Percentiles rank a stretch among this genome's conserved stretches.
These are phyloP conservation scores for Euphonia xanthogaster DNA, from an alignment of 2,797 vertebrate species.

Conservation along the genomic window DNA sequence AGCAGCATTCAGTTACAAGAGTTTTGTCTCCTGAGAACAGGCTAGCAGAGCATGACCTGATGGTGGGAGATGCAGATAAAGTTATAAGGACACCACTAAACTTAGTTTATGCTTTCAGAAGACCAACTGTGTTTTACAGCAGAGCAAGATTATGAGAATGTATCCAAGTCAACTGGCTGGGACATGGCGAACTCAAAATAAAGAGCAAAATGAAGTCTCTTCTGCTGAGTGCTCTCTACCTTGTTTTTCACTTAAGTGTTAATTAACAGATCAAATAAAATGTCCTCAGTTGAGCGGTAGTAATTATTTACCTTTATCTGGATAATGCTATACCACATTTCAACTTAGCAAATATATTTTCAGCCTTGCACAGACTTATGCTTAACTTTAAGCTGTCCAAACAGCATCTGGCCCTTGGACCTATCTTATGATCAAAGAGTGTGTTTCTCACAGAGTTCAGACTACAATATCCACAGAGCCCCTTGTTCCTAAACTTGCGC, in stretches of 20 bases:
- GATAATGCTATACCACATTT: not conserved
- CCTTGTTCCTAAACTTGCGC: not conserved
- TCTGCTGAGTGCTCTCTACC: not conserved
- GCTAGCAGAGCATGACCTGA: not conserved
- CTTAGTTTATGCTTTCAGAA: not conserved
- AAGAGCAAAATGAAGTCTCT: not conserved
- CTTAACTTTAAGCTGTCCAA: conserved; percentile 12
- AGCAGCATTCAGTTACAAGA: not conserved
- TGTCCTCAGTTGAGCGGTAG: not conserved
- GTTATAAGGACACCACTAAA: not conserved
- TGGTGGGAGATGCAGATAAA: not conserved
- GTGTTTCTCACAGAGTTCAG: not conserved
- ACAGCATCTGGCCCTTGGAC: not conserved
- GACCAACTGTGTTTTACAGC: not conserved
- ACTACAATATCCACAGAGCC: not conserved
- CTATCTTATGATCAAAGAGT: not conserved
- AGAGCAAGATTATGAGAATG: not conserved
- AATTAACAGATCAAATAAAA: conserved; percentile 17
- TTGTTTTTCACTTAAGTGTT: not conserved
- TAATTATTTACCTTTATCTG: not conserved
- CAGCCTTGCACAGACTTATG: not conserved
- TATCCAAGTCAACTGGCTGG: not conserved
- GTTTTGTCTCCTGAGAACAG: not conserved
- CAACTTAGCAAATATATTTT: not conserved
- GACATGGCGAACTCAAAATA: not conserved